Evolutionary conservation across 2,113 vertebrate genomes (phyloP).

Genomic region (human (Homo sapiens)): GRCh38 chr18:51315001-51315500

Average conservation of each 20-base stretch:
- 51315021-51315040: neutral
- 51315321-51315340: neutral
- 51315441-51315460: neutral
- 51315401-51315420: neutral
- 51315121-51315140: neutral
- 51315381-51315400: neutral
- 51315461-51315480: neutral
- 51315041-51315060: neutral
- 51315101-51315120: neutral
- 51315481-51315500: neutral
- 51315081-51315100: neutral
- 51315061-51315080: neutral
- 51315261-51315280: neutral
- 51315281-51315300: constrained; percentile 26
- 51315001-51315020: neutral
- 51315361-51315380: neutral
- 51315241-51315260: constrained; percentile 27
- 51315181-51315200: neutral
- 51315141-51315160: neutral
- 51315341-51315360: neutral
- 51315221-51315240: neutral
- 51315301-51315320: neutral
- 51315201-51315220: neutral
- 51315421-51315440: neutral
- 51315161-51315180: constrained; percentile 9